A percentile compares a stretch with the other conserved stretches of the same genome.
These are phyloP conservation scores for Planococcus citri DNA, from an alignment of 1,140 invertebrate species.

Conservation along the genomic window DNA sequence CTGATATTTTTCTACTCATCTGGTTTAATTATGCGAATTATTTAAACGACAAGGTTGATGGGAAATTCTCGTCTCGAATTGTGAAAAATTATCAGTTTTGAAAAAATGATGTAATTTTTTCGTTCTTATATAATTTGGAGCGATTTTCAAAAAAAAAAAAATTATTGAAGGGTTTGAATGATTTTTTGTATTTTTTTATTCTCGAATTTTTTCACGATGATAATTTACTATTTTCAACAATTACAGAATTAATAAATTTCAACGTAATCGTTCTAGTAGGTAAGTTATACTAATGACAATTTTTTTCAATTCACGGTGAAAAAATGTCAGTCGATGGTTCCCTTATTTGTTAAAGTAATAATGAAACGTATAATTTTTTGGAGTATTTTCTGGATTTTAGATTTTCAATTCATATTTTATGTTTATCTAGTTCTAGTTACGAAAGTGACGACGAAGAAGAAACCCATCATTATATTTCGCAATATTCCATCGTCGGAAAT, in stretches of 20 bases:
- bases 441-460: conserved; percentile 11
- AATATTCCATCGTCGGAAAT: not conserved
- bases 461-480: not conserved
- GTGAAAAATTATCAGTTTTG: too few species aligned
- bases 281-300: not conserved
- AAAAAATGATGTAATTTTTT: too few species aligned
- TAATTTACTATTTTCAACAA: not conserved
- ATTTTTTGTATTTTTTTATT: too few species aligned
- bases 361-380: too few species aligned
- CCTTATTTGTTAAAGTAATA: too few species aligned
- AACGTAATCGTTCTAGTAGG: not conserved
- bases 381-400: too few species aligned
- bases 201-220: not conserved
- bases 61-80: not conserved
- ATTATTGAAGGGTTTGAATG: too few species aligned
- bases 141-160: too few species aligned
- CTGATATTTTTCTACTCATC: not conserved
- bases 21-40: not conserved
- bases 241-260: not conserved
- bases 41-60: not conserved
- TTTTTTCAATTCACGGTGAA: too few species aligned
- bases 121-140: too few species aligned
- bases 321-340: too few species aligned
- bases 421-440: not conserved
- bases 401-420: too few species aligned